A percentile compares a stretch with the other conserved stretches of the same genome.
Conservation (phyloP, 2,113 vertebrate species). For the Pan troglodytes region DNA sequence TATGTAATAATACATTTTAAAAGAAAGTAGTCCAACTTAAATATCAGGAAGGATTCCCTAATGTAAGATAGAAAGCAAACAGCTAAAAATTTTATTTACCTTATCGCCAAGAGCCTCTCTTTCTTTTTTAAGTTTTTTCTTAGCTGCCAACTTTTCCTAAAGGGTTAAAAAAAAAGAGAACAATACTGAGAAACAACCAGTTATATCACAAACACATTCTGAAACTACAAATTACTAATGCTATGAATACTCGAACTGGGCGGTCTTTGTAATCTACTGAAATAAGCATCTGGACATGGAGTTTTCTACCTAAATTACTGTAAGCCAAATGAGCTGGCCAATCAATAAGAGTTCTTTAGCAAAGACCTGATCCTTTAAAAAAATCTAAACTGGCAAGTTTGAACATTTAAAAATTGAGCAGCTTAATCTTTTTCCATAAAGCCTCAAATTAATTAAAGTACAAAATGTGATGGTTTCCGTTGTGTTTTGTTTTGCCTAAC, state of each 20-base stretch:
- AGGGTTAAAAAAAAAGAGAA: neutral
- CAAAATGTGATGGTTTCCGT: neutral
- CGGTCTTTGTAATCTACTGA: neutral
- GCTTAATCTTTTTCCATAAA: conserved; percentile 5
- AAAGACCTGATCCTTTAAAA: conserved; percentile 18
- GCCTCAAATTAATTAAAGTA: neutral
- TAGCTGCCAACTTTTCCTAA: conserved; percentile 92
- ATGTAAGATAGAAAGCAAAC: conserved; percentile 15
- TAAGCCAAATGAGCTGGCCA: neutral
- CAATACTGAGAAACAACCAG: conserved; percentile 41
- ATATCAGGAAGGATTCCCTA: neutral
- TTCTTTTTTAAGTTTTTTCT: conserved; percentile 93
- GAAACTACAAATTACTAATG: conserved; percentile 30
- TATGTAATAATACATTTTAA: conserved; percentile 7
- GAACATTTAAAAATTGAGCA: conserved; percentile 15
- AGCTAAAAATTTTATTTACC: conserved; percentile 81
- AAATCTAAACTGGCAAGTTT: neutral
- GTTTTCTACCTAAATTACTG: neutral
- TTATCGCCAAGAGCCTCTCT: conserved; percentile 94
- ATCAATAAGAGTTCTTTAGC: neutral
- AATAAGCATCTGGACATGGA: neutral
- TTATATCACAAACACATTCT: conserved; percentile 19
- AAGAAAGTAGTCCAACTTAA: neutral
- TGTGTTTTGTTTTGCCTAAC: neutral
- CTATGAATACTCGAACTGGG: neutral